These are phyloP conservation scores for Nothobranchius furzeri DNA, from an alignment of 2,113 vertebrate species.

Conservation along the genomic window DNA sequence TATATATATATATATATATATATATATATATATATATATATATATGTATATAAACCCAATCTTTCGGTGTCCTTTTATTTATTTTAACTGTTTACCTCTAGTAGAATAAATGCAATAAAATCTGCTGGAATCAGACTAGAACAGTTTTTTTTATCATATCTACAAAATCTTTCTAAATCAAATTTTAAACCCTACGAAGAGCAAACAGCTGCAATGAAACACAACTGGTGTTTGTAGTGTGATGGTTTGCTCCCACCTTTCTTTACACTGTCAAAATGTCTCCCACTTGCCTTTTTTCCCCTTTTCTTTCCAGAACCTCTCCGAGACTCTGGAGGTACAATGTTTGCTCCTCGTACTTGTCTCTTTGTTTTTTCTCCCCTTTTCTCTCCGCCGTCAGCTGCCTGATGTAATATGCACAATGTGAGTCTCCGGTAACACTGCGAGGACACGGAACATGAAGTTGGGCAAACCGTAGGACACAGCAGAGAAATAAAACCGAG, in stretches of 20 bases:
- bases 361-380: slow-evolving; percentile 8
- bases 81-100: too few relatives aligned
- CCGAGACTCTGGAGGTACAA: slow-evolving; percentile 26
- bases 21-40: too few relatives aligned
- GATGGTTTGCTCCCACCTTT: slow-evolving; percentile 46
- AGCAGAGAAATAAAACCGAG: slow-evolving; percentile 14
- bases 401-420: slow-evolving; percentile 32
- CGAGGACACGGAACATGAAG: slow-evolving; percentile 55
- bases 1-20: too few relatives aligned
- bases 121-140: too few relatives aligned
- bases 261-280: slow-evolving; percentile 52
- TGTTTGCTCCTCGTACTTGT: slow-evolving; percentile 27
- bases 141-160: neutral
- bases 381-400: slow-evolving; percentile 24
- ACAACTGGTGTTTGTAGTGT: slow-evolving; percentile 39
- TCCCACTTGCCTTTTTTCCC: slow-evolving; percentile 19
- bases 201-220: slow-evolving; percentile 19
- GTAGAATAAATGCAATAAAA: too few relatives aligned
- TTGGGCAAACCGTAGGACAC: slow-evolving; percentile 49
- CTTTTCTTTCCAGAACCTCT: slow-evolving; percentile 5
- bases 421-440: slow-evolving; percentile 35
- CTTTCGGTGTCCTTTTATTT: too few relatives aligned
- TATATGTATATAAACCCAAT: too few relatives aligned
- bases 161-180: slow-evolving; percentile 13
- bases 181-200: slow-evolving; percentile 29